phyloP scores from a whole-genome alignment of 2,888 invertebrate species.

The Cepaea hortensis region DNA sequence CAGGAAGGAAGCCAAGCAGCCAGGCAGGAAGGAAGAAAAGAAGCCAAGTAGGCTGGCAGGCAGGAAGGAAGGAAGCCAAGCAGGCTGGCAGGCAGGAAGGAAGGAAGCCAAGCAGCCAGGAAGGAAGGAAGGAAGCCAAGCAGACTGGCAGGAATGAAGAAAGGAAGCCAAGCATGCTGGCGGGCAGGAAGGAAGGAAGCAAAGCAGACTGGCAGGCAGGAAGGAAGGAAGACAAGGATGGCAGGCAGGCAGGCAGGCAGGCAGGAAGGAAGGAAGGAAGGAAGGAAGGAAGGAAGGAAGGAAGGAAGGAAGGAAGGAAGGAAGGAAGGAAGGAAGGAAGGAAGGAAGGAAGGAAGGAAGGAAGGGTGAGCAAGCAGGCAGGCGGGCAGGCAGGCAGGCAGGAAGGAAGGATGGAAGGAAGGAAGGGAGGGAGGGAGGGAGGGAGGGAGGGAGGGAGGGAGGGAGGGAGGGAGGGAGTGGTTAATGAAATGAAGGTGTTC shows the following conservation, averaged over 20 bases:
- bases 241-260: conserved; percentile 22
- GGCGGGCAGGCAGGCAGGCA: conserved; percentile 5
- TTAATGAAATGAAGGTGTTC: too few relatives aligned
- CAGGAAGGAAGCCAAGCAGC: too few relatives aligned
- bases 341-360: conserved; percentile 18
- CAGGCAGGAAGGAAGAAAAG: too few relatives aligned
- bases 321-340: conserved; percentile 23
- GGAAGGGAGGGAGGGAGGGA: conserved; percentile 9
- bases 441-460: conserved; percentile 18
- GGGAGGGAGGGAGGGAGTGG: conserved; percentile 2
- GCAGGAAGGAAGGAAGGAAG: conserved; percentile 16
- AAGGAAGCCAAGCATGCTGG: background rate
- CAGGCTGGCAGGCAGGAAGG: too few relatives aligned
- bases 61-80: too few relatives aligned
- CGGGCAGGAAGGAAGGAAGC: background rate
- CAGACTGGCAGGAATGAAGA: too few relatives aligned
- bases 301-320: conserved; percentile 27
- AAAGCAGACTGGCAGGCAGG: background rate
- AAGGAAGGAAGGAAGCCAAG: too few relatives aligned
- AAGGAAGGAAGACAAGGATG: conserved; percentile 39
- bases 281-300: conserved; percentile 25
- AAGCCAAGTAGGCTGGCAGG: too few relatives aligned
- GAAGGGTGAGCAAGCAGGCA: background rate
- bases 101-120: too few relatives aligned
- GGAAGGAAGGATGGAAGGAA: conserved; percentile 28